Percentiles rank a stretch among this genome's conserved stretches.
These are phyloP conservation scores for Scaptomyza cyrtandrae DNA, from an alignment of 2,888 invertebrate species.

Conservation along the genomic window DNA sequence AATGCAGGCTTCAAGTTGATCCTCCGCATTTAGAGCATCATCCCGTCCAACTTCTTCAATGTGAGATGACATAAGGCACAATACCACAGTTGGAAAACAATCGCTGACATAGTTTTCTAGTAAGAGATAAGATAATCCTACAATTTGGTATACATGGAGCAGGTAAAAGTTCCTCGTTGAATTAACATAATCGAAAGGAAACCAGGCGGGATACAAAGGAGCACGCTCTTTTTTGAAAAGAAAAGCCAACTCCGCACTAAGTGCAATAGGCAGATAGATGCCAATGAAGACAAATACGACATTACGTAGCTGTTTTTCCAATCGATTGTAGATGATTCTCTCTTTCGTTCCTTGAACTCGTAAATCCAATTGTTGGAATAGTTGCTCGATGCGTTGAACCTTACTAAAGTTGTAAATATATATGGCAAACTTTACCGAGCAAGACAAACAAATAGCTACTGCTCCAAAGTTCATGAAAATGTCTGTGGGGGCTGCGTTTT, in stretches of 20 bases:
- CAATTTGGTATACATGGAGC: constrained; percentile 68
- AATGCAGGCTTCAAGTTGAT: constrained; percentile 66
- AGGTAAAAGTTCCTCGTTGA: constrained; percentile 60
- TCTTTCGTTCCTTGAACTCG: constrained; percentile 51
- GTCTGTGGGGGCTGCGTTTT: constrained; percentile 50
- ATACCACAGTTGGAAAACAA: constrained; percentile 64
- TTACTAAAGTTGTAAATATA: constrained; percentile 56
- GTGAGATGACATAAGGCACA: constrained; percentile 72
- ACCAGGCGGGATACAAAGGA: constrained; percentile 73
- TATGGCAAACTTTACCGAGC: constrained; percentile 58
- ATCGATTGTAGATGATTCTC: constrained; percentile 36
- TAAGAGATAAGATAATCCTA: constrained; percentile 55
- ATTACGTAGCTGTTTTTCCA: constrained; percentile 47
- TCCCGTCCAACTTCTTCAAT: constrained; percentile 61
- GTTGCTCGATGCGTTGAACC: constrained; percentile 55
- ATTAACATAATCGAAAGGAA: constrained; percentile 73
- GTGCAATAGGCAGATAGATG: constrained; percentile 53
- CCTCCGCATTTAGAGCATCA: constrained; percentile 7
- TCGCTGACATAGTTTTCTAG: constrained; percentile 67
- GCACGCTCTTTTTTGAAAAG: constrained; percentile 52
- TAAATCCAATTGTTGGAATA: constrained; percentile 57
- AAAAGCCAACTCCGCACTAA: constrained; percentile 61
- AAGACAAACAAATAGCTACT: constrained; percentile 52
- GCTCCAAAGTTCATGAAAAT: constrained; percentile 67
- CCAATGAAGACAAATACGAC: constrained; percentile 48